Evolutionary conservation across 2,797 vertebrate species (phyloP).

Genomic region (Artibeus lituratus): DNA sequence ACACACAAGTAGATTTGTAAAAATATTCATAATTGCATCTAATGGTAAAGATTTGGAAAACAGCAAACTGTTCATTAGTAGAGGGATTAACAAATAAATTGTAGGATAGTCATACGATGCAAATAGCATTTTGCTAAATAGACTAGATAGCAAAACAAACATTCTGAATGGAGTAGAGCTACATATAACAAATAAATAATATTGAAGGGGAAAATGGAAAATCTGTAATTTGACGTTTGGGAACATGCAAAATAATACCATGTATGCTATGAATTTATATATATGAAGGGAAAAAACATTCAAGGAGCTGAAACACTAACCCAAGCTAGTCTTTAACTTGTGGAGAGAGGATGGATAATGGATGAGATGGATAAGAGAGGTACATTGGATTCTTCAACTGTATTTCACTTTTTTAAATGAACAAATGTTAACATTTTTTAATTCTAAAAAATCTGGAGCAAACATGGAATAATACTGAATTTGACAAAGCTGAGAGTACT

Average conservation of each 20-base stretch:
- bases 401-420: background rate
- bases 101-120: background rate
- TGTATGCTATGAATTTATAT: background rate
- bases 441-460: background rate
- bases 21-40: background rate
- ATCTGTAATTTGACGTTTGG: background rate
- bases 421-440: background rate
- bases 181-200: background rate
- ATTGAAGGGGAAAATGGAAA: background rate
- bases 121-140: background rate
- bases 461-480: background rate
- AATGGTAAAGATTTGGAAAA: conserved; percentile 26
- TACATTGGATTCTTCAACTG: background rate
- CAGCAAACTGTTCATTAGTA: background rate
- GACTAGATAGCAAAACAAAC: background rate
- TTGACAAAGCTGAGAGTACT: background rate
- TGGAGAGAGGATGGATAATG: background rate
- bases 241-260: background rate
- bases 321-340: background rate
- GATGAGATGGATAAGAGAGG: background rate
- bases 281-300: background rate
- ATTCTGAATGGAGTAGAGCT: background rate
- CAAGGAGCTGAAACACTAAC: background rate
- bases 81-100: background rate
- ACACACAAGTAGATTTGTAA: background rate